A percentile compares a stretch with the other conserved stretches of the same genome.
Conservation (phyloP, 2,113 vertebrate genomes). For the Platichthys stellatus region DNA sequence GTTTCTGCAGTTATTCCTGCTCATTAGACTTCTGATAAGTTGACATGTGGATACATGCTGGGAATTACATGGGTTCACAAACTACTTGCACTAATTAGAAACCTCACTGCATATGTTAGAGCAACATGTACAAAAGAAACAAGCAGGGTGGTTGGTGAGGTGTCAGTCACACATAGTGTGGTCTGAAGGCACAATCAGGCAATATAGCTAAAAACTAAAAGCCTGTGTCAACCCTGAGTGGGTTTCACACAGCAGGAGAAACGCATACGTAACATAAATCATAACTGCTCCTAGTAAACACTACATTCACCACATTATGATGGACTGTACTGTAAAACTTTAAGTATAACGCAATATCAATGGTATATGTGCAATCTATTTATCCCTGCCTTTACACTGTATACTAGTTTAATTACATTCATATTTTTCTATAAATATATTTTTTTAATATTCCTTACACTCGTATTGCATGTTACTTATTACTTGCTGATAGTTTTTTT, state of each 20-base stretch:
- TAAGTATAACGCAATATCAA: too few relatives aligned
- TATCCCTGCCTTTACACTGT: too few relatives aligned
- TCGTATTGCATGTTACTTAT: too few relatives aligned
- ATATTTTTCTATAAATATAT: too few relatives aligned
- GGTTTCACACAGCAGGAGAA: neutral
- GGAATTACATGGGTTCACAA: neutral
- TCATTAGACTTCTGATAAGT: conserved; percentile 23
- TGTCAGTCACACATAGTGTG: neutral
- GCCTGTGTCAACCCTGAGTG: neutral
- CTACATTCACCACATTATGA: too few relatives aligned
- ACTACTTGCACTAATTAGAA: neutral
- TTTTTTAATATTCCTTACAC: too few relatives aligned
- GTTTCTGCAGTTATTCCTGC: conserved; percentile 1
- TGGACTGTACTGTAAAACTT: too few relatives aligned
- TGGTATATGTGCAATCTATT: too few relatives aligned
- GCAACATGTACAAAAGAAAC: conserved; percentile 7
- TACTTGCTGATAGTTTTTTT: too few relatives aligned
- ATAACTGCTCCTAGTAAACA: neutral
- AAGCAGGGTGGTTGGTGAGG: neutral
- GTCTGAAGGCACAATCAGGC: neutral
- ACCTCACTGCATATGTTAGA: neutral
- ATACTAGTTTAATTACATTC: too few relatives aligned
- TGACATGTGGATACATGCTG: neutral
- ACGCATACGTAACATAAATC: neutral
- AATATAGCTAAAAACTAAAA: neutral